Evolutionary conservation across 2,113 vertebrate species (phyloP).

Genomic region (Cyanoderma ruficeps): DNA sequence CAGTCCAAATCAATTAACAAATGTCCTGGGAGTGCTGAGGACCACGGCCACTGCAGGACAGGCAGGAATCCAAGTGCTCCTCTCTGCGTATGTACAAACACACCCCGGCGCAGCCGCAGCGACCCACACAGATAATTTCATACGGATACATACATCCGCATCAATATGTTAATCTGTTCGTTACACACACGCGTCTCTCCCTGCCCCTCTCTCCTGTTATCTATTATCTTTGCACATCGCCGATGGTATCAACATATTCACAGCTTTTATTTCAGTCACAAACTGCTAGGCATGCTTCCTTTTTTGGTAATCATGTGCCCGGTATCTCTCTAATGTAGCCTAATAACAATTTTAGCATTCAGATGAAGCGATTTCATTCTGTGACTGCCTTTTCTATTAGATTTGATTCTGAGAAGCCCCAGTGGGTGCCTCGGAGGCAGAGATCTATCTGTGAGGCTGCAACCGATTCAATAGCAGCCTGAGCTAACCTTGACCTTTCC

Average conservation of each 20-base stretch:
- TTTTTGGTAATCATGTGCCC: conserved; percentile 80
- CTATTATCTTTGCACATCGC: conserved; percentile 67
- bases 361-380: conserved; percentile 89
- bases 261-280: conserved; percentile 79
- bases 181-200: background rate
- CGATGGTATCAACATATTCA: conserved; percentile 76
- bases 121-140: background rate
- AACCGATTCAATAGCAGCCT: conserved; percentile 87
- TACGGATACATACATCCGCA: background rate
- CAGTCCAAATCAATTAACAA: background rate
- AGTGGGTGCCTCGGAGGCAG: conserved; percentile 88
- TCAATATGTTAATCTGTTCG: conserved; percentile 65
- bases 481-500: conserved; percentile 92
- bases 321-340: conserved; percentile 83
- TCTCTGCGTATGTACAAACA: fast-evolving
- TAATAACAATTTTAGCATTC: conserved; percentile 93
- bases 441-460: conserved; percentile 87
- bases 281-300: conserved; percentile 79
- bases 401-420: conserved; percentile 88
- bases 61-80: fast-evolving
- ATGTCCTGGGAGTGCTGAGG: background rate
- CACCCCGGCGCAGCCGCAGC: fast-evolving
- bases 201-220: conserved; percentile 42
- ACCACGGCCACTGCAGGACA: background rate
- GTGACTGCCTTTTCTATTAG: conserved; percentile 88